Conservation (phyloP, 2,797 vertebrate genomes). For the Peromyscus nudipes region DNA sequence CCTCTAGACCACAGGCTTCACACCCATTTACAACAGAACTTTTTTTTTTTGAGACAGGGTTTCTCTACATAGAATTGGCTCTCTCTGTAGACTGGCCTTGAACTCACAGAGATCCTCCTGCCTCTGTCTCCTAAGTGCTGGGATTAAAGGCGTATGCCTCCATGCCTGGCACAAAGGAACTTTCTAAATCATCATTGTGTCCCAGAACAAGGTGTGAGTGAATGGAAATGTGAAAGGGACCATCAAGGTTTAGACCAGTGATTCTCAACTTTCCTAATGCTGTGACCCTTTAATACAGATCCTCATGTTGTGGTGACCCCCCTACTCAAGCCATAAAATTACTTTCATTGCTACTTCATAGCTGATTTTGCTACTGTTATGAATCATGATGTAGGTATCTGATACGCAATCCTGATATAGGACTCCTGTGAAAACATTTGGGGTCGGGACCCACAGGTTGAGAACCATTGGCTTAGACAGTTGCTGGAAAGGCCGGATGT, state of each 20-base stretch:
- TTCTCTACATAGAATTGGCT: not conserved
- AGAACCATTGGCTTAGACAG: not conserved
- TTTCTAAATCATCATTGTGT: not conserved
- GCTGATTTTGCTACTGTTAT: not conserved
- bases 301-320: not conserved
- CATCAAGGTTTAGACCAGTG: not conserved
- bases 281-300: not conserved
- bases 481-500: not conserved
- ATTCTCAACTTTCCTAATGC: not conserved
- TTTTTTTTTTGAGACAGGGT: not conserved
- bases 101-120: not conserved
- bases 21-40: not conserved
- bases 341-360: not conserved
- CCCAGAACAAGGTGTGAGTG: not conserved
- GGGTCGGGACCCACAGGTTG: not conserved
- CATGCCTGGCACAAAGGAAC: not conserved
- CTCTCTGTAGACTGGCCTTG: not conserved
- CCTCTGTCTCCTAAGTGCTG: not conserved
- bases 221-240: not conserved
- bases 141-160: not conserved
- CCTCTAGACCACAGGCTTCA: not conserved
- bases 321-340: not conserved
- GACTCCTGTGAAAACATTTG: not conserved
- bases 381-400: not conserved
- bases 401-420: not conserved